These are phyloP conservation scores for Alfaro cultratus DNA, from an alignment of 2,797 vertebrate genomes.

Conservation along the genomic window DNA sequence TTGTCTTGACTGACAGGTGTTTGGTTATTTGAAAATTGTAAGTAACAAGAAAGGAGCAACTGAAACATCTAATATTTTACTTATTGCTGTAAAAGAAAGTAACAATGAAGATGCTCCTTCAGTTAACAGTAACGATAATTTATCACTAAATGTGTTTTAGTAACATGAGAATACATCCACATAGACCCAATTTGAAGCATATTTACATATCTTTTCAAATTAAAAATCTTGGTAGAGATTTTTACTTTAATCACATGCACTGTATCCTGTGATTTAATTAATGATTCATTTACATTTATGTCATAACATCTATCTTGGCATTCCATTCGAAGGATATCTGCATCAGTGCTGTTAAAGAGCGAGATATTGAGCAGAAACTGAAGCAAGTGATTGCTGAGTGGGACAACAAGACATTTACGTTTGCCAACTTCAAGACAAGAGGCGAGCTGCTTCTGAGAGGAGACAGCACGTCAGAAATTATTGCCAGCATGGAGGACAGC, in stretches of 20 bases:
- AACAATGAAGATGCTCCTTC: too few species aligned
- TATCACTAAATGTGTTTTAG: not conserved
- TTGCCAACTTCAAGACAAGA: slow-evolving; percentile 91
- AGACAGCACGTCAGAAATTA: slow-evolving; percentile 91
- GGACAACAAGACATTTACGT: slow-evolving; percentile 90
- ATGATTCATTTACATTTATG: not conserved
- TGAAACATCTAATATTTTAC: not conserved
- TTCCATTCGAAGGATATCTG: slow-evolving; percentile 89
- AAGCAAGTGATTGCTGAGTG: slow-evolving; percentile 94
- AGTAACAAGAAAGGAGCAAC: not conserved
- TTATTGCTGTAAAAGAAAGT: not conserved
- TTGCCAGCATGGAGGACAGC: slow-evolving; percentile 93
- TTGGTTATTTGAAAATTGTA: not conserved
- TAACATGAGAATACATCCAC: not conserved
- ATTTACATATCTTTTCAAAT: not conserved
- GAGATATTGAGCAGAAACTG: slow-evolving; percentile 95
- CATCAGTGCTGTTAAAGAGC: slow-evolving; percentile 92
- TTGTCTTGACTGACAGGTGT: not conserved
- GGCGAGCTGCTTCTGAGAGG: slow-evolving; percentile 94
- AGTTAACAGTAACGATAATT: not conserved
- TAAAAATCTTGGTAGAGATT: not conserved
- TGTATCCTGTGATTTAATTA: not conserved
- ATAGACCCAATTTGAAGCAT: not conserved
- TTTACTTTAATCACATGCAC: not conserved
- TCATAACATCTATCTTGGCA: not conserved